These are phyloP conservation scores for Zaprionus capensis DNA, from an alignment of 1,140 invertebrate species.

Conservation along the genomic window DNA sequence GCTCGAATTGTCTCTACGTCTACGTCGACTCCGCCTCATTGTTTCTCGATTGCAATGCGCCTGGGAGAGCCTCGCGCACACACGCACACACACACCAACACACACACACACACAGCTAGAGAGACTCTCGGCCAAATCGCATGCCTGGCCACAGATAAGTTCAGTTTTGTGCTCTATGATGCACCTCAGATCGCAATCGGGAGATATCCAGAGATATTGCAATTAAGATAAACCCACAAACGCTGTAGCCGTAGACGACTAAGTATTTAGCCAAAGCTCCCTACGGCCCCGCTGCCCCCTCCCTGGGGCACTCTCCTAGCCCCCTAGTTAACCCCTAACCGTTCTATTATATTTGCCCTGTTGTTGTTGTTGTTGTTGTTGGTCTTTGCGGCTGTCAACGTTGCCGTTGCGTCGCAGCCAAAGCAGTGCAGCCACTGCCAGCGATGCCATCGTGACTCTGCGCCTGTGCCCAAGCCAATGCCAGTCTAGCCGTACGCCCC, in stretches of 20 bases:
- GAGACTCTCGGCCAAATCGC: conserved; percentile 28
- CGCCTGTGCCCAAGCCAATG: conserved; percentile 1
- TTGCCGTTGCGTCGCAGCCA: conserved; percentile 29
- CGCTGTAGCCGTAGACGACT: conserved; percentile 28
- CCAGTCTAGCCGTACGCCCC: not conserved
- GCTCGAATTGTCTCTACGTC: conserved; percentile 44
- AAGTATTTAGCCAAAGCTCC: conserved; percentile 33
- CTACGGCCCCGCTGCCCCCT: not conserved
- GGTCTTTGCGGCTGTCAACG: conserved; percentile 28
- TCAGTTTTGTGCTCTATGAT: conserved; percentile 63
- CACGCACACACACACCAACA: not conserved
- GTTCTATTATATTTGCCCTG: conserved; percentile 30
- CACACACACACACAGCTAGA: conserved; percentile 6
- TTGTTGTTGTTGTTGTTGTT: conserved; percentile 18
- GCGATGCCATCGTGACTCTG: conserved; percentile 40
- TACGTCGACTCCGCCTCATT: conserved; percentile 38
- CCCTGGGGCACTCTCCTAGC: not conserved
- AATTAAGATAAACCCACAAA: conserved; percentile 73
- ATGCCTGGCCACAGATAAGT: conserved; percentile 55
- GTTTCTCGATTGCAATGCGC: conserved; percentile 39
- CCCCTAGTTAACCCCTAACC: conserved; percentile 39
- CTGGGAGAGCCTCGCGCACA: conserved; percentile 38
- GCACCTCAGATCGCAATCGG: conserved; percentile 68
- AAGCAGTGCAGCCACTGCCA: conserved; percentile 8
- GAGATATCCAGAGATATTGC: conserved; percentile 73